These are phyloP conservation scores for Drosophila bocqueti DNA, from an alignment of 1,140 invertebrate species.

Conservation along the genomic window DNA sequence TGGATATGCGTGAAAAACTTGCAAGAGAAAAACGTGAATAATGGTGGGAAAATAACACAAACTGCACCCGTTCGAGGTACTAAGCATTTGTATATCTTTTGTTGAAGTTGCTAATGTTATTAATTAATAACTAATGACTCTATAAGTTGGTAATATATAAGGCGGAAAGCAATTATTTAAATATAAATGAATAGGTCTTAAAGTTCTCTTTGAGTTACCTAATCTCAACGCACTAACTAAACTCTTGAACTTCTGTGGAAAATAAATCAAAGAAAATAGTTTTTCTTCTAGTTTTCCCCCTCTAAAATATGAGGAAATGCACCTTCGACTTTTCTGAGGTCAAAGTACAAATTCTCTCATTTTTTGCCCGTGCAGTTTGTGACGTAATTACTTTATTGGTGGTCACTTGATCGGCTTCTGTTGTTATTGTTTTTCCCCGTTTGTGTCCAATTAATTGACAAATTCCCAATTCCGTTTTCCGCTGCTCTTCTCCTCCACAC, in stretches of 20 bases:
- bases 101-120: not conserved
- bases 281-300: no score
- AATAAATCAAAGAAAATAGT: not conserved
- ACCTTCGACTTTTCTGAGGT: not conserved
- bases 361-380: constrained; percentile 16
- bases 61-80: not conserved
- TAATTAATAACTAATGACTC: not conserved
- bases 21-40: not conserved
- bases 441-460: constrained; percentile 66
- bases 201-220: no score
- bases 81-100: no score
- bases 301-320: constrained; percentile 35
- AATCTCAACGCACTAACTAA: not conserved
- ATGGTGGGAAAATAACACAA: not conserved
- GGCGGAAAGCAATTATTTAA: not conserved
- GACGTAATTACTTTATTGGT: constrained; percentile 48
- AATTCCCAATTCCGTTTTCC: constrained; percentile 53
- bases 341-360: constrained; percentile 29
- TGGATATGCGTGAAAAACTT: not conserved
- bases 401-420: constrained; percentile 35
- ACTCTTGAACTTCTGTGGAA: not conserved
- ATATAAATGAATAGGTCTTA: not conserved
- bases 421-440: constrained; percentile 25
- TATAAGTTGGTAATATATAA: not conserved
- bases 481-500: not conserved